Evolutionary conservation across 2,113 vertebrate species (phyloP).

Genomic region (Archilochus colubris): DNA sequence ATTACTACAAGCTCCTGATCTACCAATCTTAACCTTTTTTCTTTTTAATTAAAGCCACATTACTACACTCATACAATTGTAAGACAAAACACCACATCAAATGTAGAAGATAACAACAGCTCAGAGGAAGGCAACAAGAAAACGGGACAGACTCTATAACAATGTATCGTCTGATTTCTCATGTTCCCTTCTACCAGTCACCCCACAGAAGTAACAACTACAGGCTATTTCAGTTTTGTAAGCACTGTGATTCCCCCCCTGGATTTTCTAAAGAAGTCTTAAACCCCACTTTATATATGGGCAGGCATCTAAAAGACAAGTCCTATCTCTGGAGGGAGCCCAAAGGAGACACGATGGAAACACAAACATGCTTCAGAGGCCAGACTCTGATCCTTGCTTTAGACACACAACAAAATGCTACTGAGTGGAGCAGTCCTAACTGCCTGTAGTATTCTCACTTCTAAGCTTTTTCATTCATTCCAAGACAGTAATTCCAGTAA

Average conservation of each 20-base stretch:
- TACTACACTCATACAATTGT: neutral
- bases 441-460: neutral
- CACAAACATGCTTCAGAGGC: neutral
- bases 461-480: neutral
- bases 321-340: neutral
- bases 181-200: neutral
- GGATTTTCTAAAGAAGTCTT: neutral
- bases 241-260: neutral
- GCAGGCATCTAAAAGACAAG: neutral
- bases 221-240: neutral
- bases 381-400: neutral
- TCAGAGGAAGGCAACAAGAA: neutral
- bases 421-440: neutral
- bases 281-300: rapidly evolving
- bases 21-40: neutral
- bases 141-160: neutral
- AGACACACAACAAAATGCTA: rapidly evolving
- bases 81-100: neutral
- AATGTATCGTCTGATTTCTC: neutral
- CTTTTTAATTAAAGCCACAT: neutral
- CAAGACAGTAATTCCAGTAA: neutral
- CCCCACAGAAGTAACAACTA: neutral
- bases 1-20: neutral
- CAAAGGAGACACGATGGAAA: neutral
- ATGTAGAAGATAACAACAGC: rapidly evolving